A percentile compares a stretch with the other conserved stretches of the same genome.
These are phyloP conservation scores for Cecropterus lyciades DNA, from an alignment of 1,140 invertebrate genomes.

Conservation along the genomic window DNA sequence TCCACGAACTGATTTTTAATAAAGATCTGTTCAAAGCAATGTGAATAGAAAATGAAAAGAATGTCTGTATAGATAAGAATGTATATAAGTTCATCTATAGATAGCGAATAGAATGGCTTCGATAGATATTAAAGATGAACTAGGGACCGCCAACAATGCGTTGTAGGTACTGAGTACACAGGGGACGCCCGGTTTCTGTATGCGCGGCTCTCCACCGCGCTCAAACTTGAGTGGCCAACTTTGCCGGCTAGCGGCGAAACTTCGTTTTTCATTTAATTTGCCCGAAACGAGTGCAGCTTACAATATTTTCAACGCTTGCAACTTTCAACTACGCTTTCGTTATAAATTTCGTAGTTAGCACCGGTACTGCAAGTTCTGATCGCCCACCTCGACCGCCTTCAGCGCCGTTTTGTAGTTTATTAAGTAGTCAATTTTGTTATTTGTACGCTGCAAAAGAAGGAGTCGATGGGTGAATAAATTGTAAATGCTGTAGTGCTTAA, in stretches of 20 bases:
- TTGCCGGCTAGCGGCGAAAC: slow-evolving; percentile 70
- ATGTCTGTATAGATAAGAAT: slow-evolving; percentile 23
- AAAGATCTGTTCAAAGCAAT: slow-evolving; percentile 33
- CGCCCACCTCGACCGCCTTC: slow-evolving; percentile 49
- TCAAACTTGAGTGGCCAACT: slow-evolving; percentile 78
- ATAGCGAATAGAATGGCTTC: slow-evolving; percentile 35
- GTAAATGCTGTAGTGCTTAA: slow-evolving; percentile 15
- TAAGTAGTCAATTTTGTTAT: slow-evolving; percentile 22
- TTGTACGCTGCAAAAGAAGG: slow-evolving; percentile 5
- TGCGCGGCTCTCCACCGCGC: slow-evolving; percentile 54
- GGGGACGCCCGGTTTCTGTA: slow-evolving; percentile 49
- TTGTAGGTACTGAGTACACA: slow-evolving; percentile 51
- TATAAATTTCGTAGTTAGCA: slow-evolving; percentile 76
- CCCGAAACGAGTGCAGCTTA: slow-evolving; percentile 77
- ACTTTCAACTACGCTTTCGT: slow-evolving; percentile 67
- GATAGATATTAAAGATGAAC: slow-evolving; percentile 43
- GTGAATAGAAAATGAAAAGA: slow-evolving; percentile 36
- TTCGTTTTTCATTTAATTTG: slow-evolving; percentile 82
- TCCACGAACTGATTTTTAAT: neutral
- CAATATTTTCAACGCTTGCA: slow-evolving; percentile 77
- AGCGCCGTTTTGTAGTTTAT: slow-evolving; percentile 42
- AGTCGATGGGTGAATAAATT: slow-evolving; percentile 16
- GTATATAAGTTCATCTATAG: neutral
- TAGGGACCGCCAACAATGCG: slow-evolving; percentile 44
- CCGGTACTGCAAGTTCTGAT: slow-evolving; percentile 47